Conservation (phyloP, 2,888 invertebrate genomes). For the Lutraria lutraria region DNA sequence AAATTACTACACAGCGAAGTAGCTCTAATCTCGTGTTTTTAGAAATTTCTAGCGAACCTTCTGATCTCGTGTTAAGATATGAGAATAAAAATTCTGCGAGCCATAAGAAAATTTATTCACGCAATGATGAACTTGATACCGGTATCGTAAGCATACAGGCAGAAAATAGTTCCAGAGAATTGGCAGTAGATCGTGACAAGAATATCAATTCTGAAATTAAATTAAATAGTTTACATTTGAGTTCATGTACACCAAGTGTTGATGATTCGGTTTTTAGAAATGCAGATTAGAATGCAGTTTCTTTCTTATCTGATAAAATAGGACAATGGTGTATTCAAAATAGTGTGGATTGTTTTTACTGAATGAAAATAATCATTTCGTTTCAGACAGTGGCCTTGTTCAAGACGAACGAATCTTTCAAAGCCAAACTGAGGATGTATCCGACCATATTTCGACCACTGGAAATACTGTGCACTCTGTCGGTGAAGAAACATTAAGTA, state of each 20-base stretch:
- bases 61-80: constrained; percentile 50
- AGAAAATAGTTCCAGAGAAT: constrained; percentile 40
- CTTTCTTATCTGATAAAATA: constrained; percentile 3
- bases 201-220: constrained; percentile 46
- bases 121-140: constrained; percentile 43
- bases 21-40: constrained; percentile 61
- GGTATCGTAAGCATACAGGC: constrained; percentile 38
- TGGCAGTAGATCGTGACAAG: constrained; percentile 50
- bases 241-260: constrained; percentile 23
- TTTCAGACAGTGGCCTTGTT: constrained; percentile 11
- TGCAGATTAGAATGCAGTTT: not conserved
- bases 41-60: constrained; percentile 58
- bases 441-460: not conserved
- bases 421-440: not conserved
- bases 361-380: not conserved
- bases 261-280: constrained; percentile 25
- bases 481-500: constrained; percentile 16
- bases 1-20: constrained; percentile 64
- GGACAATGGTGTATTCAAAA: constrained; percentile 19
- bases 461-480: not conserved
- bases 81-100: constrained; percentile 41
- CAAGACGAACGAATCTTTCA: not conserved
- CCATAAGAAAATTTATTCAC: constrained; percentile 50
- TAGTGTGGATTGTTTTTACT: not conserved
- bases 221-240: constrained; percentile 34